Evolutionary conservation across 2,113 vertebrate genomes (phyloP).

Genomic region (Oplegnathus fasciatus): DNA sequence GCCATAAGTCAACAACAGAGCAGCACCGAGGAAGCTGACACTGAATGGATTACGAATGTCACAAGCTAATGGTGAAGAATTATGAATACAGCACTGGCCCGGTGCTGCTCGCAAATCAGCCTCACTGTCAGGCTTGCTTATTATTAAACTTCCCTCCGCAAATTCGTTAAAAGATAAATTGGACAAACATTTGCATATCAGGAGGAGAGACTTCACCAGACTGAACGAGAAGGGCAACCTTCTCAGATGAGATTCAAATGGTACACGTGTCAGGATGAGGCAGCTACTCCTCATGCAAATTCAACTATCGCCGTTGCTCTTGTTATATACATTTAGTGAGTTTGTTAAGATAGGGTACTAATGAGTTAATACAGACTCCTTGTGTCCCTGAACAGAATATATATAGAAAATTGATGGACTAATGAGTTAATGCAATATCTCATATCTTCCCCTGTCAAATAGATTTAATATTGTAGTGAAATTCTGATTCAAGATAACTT

Average conservation of each 20-base stretch:
- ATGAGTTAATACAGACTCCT: neutral
- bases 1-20: constrained; percentile 26
- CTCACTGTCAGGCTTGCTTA: neutral
- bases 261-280: neutral
- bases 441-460: neutral
- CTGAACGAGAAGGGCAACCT: neutral
- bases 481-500: neutral
- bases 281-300: neutral
- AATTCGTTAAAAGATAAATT: neutral
- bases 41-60: constrained; percentile 27
- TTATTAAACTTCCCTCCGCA: neutral
- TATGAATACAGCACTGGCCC: neutral
- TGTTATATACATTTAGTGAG: neutral
- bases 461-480: neutral
- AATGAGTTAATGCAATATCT: neutral
- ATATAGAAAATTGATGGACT: neutral
- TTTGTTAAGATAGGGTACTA: neutral
- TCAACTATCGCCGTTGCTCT: neutral
- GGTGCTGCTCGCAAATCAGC: neutral
- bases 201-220: neutral
- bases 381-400: neutral
- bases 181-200: neutral
- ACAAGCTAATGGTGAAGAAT: neutral
- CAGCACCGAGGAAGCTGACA: constrained; percentile 2
- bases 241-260: neutral